Conservation (phyloP, 2,113 vertebrate genomes). For the Podarcis muralis region DNA sequence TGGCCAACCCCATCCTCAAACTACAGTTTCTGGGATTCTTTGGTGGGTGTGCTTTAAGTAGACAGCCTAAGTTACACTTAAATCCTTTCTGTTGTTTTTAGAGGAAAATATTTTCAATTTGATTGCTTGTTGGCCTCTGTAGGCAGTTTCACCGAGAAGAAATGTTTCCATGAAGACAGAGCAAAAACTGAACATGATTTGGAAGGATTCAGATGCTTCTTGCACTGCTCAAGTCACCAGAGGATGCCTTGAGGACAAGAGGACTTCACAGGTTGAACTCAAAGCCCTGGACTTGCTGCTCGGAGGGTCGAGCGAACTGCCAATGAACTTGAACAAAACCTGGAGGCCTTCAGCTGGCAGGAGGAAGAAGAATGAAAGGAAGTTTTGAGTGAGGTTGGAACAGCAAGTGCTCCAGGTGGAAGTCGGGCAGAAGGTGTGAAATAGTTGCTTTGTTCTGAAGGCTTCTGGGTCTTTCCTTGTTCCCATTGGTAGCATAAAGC, state of each 20-base stretch:
- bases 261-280: not conserved
- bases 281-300: not conserved
- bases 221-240: not conserved
- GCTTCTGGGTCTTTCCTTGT: not conserved
- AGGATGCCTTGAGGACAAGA: not conserved
- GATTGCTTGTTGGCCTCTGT: not conserved
- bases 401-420: not conserved
- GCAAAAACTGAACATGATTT: not conserved
- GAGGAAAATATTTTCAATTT: not conserved
- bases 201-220: not conserved
- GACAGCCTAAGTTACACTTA: not conserved
- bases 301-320: constrained; percentile 7
- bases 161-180: not conserved
- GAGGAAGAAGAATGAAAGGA: not conserved
- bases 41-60: too few relatives aligned
- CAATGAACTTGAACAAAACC: constrained; percentile 10
- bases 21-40: not conserved
- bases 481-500: rapidly evolving
- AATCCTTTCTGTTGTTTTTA: not conserved
- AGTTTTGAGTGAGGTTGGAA: not conserved
- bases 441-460: not conserved
- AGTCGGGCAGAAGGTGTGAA: not conserved
- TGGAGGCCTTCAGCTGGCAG: not conserved
- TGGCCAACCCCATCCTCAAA: too few relatives aligned
- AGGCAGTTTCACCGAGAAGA: not conserved